phyloP scores from a whole-genome alignment of 2,888 invertebrate genomes.

The Leptopilina drosophilae region DNA sequence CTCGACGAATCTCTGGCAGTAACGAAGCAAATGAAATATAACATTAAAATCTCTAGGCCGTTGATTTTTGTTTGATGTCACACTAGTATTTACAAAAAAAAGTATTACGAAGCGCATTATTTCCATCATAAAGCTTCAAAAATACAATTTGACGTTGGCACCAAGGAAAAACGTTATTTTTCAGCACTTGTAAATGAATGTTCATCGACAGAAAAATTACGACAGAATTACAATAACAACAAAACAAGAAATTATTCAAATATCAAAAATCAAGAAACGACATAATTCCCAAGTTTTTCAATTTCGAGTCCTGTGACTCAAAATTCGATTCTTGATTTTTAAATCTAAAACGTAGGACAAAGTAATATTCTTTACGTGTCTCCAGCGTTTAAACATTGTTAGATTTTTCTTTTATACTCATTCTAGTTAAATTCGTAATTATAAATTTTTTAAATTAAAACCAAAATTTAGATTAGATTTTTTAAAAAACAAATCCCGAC shows the following conservation, averaged over 20 bases:
- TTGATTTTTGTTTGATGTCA: constrained; percentile 68
- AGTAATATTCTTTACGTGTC: constrained; percentile 16
- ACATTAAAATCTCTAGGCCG: constrained; percentile 62
- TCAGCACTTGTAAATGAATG: neutral
- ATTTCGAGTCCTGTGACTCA: neutral
- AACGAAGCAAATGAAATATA: constrained; percentile 60
- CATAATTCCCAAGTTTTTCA: constrained; percentile 35
- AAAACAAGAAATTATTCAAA: no score
- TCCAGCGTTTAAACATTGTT: neutral
- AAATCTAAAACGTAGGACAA: neutral
- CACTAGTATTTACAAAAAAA: constrained; percentile 28
- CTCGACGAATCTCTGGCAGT: constrained; percentile 76
- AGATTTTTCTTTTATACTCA: neutral
- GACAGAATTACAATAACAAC: no score
- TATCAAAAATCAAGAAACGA: neutral
- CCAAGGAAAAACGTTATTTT: constrained; percentile 3
- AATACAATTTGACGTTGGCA: neutral
- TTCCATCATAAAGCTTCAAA: constrained; percentile 26
- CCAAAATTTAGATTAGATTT: neutral
- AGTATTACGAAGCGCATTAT: constrained; percentile 22
- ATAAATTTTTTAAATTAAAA: neutral
- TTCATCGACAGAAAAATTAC: no score
- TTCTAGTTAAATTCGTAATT: neutral
- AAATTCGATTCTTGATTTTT: constrained; percentile 1
- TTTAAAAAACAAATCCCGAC: neutral